A percentile compares a stretch with the other conserved stretches of the same genome.
These are phyloP conservation scores for Rhincodon typus DNA, from an alignment of 2,797 vertebrate genomes.

Conservation along the genomic window DNA sequence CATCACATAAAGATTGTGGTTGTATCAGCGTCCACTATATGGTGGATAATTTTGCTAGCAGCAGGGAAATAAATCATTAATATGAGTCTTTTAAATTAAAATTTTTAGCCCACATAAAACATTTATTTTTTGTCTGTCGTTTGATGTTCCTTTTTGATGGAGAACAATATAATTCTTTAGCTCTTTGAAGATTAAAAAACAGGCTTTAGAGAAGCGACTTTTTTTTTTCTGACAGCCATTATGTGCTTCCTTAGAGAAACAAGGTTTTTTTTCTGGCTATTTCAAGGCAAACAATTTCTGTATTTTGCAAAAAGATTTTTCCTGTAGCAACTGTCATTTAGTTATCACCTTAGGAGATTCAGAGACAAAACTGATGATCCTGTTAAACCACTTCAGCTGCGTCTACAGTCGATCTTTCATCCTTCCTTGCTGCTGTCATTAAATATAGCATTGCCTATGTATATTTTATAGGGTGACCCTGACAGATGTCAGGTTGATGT, in stretches of 20 bases:
- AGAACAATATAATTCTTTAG: neutral
- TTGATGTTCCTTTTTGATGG: slow-evolving; percentile 20
- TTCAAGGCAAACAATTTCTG: slow-evolving; percentile 50
- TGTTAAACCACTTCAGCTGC: slow-evolving; percentile 48
- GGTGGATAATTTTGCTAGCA: neutral
- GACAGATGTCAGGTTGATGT: slow-evolving; percentile 57
- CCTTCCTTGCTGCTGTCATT: slow-evolving; percentile 49
- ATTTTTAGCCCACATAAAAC: neutral
- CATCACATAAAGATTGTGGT: neutral
- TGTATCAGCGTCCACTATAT: neutral
- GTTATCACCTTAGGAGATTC: slow-evolving; percentile 65
- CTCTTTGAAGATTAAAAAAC: neutral
- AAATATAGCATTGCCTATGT: slow-evolving; percentile 51
- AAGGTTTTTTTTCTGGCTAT: slow-evolving; percentile 44
- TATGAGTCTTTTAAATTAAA: neutral
- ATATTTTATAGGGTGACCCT: slow-evolving; percentile 64
- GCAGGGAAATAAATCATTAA: neutral
- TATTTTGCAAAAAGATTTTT: slow-evolving; percentile 60
- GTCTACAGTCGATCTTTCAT: slow-evolving; percentile 50
- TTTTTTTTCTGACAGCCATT: slow-evolving; percentile 53
- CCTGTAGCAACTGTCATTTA: slow-evolving; percentile 60
- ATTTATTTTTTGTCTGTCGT: neutral
- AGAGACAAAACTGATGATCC: slow-evolving; percentile 57
- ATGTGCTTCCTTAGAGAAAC: slow-evolving; percentile 50
- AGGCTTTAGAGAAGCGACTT: neutral